Base-by-base conservation (phyloP, 1,140 invertebrate genomes). In the Lycorma delicatula region DNA sequence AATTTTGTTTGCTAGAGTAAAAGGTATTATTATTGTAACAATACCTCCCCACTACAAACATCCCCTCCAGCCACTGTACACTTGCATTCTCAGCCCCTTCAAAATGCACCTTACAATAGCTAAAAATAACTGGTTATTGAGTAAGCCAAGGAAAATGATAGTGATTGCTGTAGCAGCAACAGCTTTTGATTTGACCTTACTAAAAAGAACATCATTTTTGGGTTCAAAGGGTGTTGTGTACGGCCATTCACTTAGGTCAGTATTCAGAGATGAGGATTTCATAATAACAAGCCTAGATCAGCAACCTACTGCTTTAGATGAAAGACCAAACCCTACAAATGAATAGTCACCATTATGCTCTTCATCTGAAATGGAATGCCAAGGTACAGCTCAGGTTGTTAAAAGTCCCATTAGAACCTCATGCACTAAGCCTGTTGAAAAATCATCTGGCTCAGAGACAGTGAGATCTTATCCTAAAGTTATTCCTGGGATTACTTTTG, bases 21-120 rank as follows among this genome's bases (percentile, higher is more conserved):
- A 66, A 5, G 12, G 22, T 49, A 23, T 22, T 49, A 23, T 49
- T 58, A 20, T 59, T 41, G 62, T 71, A 28, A 54, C 56, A 5
- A 58, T 71, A 36, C 68, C 70, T n/a, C 68, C 69, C 23, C 67
- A 72, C 46, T 64, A 61, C 18, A 64, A 56, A 0, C 62, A 70
- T 26, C 36, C 58, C 22, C 20, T 68, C 0, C 67, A 71, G 49
- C 67, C 67, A 2, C 56, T 72, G 2, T 69, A 74, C 56, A 54
- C 66, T 16, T n/a, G n/a, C 58, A 59, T 46, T 65, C 70, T 60
- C 68, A 64, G 56, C 59, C 58, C 50, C 51, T 49, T 20, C 23
- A 49, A 49, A 23, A 23, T 16, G 23, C 22, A 49, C 22, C 22
- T 49, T 9, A 13, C 22, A 13, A 49, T 6, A 13, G 5, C 9